phyloP scores from a whole-genome alignment of 2,888 invertebrate species.

The Amphipoea lucens region DNA sequence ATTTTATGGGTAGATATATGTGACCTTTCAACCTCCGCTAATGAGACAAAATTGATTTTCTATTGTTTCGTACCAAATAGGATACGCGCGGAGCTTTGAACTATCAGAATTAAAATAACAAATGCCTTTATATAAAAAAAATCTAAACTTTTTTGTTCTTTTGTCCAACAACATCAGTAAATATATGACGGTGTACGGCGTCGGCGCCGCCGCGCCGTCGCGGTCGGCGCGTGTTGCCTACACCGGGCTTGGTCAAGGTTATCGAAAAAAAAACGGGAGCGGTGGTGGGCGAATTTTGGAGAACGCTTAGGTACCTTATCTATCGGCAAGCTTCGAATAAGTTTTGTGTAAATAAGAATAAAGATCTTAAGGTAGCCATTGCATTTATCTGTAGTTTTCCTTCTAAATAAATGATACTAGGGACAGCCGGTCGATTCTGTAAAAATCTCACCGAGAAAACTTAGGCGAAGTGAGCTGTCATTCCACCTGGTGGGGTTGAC shows the following conservation, averaged over 20 bases:
- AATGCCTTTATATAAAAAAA: not conserved
- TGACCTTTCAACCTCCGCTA: not conserved
- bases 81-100: not conserved
- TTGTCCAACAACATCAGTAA: not conserved
- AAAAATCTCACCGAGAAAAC: not conserved
- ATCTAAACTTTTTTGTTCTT: not conserved
- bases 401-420: not conserved
- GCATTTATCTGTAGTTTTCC: not conserved
- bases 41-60: too few relatives aligned
- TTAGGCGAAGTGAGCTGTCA: not conserved
- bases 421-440: not conserved
- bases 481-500: not conserved
- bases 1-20: not conserved
- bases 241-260: slow-evolving; percentile 31
- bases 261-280: slow-evolving; percentile 3
- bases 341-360: not conserved
- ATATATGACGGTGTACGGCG: slow-evolving; percentile 19
- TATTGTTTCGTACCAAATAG: too few relatives aligned
- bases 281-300: slow-evolving; percentile 4
- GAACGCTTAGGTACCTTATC: not conserved
- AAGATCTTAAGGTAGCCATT: not conserved
- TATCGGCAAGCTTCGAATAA: not conserved
- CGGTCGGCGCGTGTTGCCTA: not conserved
- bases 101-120: not conserved
- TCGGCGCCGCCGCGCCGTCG: not conserved